A percentile compares a stretch with the other conserved stretches of the same genome.
Evolutionary conservation across 2,113 vertebrate species (phyloP).

Genomic region (Tringa solitaria): DNA sequence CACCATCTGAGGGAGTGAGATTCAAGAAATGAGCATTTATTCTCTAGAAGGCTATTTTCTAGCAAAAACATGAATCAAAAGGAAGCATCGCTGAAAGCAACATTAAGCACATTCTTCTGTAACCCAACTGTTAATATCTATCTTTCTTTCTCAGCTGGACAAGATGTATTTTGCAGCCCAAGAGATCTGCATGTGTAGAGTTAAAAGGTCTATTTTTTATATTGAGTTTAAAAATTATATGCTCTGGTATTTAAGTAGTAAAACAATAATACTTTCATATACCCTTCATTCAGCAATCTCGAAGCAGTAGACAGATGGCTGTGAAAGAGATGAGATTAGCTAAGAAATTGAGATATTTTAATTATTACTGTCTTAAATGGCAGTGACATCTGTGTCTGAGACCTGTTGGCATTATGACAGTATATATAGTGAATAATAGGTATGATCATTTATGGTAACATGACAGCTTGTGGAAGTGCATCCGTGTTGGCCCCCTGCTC

Average conservation of each 20-base stretch:
- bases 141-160: neutral
- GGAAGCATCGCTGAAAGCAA: neutral
- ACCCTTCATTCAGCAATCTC: neutral
- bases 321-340: neutral
- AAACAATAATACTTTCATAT: neutral
- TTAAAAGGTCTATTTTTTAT: neutral
- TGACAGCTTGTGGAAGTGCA: neutral
- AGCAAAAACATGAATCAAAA: conserved; percentile 32
- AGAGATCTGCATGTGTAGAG: neutral
- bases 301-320: neutral
- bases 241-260: neutral
- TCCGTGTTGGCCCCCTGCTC: neutral
- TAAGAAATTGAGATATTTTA: neutral
- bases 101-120: neutral
- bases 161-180: neutral
- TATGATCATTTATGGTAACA: neutral
- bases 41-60: neutral
- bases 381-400: neutral
- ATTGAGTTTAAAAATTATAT: neutral
- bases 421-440: neutral
- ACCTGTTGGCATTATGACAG: neutral
- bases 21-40: conserved; percentile 7
- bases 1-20: conserved; percentile 47
- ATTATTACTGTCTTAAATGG: neutral
- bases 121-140: neutral